phyloP scores from a whole-genome alignment of 2,888 invertebrate genomes.

The Euspilapteryx auroguttella region DNA sequence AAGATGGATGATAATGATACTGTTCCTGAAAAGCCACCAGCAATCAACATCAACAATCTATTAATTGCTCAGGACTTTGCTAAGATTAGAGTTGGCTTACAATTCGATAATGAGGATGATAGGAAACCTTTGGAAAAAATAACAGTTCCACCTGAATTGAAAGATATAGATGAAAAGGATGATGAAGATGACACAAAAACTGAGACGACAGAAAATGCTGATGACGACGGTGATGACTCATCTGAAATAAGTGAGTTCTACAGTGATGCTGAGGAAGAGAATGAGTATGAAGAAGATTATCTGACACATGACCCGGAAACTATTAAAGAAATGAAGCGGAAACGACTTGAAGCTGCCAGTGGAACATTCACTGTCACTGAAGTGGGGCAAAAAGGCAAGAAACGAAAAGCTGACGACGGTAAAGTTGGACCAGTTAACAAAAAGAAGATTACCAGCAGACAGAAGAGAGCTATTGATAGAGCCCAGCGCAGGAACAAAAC shows the following conservation, averaged over 20 bases:
- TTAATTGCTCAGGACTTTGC: conserved; percentile 78
- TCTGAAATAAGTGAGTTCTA: conserved; percentile 70
- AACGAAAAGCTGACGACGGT: conserved; percentile 17
- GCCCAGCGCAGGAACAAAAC: conserved; percentile 77
- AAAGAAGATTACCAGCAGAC: conserved; percentile 73
- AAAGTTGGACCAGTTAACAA: conserved; percentile 14
- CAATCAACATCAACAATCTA: conserved; percentile 38
- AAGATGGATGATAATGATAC: conserved; percentile 27
- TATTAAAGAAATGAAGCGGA: conserved; percentile 44
- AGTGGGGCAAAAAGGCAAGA: conserved; percentile 33
- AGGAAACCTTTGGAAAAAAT: conserved; percentile 60
- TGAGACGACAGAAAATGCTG: conserved; percentile 21
- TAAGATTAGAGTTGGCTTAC: conserved; percentile 75
- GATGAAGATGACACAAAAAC: conserved; percentile 21
- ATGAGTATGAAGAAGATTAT: conserved; percentile 34
- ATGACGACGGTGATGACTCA: conserved; percentile 53
- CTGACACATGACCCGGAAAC: conserved; percentile 43
- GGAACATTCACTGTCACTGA: conserved; percentile 59
- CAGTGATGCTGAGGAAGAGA: conserved; percentile 63
- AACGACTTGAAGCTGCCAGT: conserved; percentile 52
- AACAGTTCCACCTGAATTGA: conserved; percentile 34
- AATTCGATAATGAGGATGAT: conserved; percentile 68
- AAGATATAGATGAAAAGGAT: conserved; percentile 41
- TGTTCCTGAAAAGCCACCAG: conserved; percentile 15
- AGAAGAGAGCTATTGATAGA: conserved; percentile 74